Conservation (phyloP, 2,888 invertebrate species). For the Bhutanitis thaidina region DNA sequence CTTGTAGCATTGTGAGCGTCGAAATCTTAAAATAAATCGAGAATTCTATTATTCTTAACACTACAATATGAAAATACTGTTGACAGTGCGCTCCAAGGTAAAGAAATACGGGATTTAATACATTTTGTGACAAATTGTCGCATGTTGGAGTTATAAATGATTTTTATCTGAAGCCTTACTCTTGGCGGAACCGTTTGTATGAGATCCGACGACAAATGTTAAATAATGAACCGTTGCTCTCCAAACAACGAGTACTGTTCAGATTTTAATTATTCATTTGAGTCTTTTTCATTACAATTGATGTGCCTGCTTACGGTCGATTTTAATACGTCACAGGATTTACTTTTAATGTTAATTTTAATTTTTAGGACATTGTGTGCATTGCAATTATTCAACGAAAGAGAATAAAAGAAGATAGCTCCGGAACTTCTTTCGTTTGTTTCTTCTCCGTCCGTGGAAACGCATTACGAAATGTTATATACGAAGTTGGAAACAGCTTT, state of each 20-base stretch:
- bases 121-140: slow-evolving; percentile 10
- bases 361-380: too few relatives aligned
- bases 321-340: too few relatives aligned
- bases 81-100: slow-evolving; percentile 3
- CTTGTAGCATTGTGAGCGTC: background rate
- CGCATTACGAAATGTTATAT: too few relatives aligned
- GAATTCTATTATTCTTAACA: background rate
- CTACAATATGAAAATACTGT: slow-evolving; percentile 8
- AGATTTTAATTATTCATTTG: background rate
- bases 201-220: background rate
- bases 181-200: background rate
- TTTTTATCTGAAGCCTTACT: slow-evolving; percentile 5
- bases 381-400: too few relatives aligned
- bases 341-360: too few relatives aligned
- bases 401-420: too few relatives aligned
- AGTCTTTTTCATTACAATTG: too few relatives aligned
- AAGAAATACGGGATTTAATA: background rate
- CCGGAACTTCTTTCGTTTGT: too few relatives aligned
- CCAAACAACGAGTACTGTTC: background rate
- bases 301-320: too few relatives aligned
- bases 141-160: background rate
- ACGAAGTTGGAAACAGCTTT: too few relatives aligned
- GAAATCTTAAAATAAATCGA: background rate
- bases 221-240: background rate
- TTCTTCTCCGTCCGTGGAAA: too few relatives aligned